Evolutionary conservation across 2,113 vertebrate species (phyloP).

Genomic region (Elanus axillaris): DNA sequence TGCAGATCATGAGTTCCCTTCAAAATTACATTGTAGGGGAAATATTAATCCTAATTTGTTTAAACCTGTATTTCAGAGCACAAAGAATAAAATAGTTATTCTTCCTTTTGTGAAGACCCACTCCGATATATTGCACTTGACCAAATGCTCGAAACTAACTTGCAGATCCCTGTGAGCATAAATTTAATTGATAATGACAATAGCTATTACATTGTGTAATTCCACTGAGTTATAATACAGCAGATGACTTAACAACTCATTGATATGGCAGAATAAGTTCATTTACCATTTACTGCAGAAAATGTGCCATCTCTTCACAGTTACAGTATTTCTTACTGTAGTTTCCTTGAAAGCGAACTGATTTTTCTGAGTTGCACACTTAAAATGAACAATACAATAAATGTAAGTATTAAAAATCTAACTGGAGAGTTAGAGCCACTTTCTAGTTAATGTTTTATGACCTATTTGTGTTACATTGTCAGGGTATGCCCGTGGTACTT

Average conservation of each 20-base stretch:
- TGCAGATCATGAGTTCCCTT: neutral
- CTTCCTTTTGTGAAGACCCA: neutral
- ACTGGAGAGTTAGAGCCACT: neutral
- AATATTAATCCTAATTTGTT: neutral
- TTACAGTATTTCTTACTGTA: neutral
- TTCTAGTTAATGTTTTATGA: neutral
- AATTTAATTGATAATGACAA: neutral
- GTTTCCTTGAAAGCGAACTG: neutral
- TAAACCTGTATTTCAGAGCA: neutral
- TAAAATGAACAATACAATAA: slow-evolving; percentile 7
- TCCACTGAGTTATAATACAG: neutral
- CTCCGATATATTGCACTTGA: neutral
- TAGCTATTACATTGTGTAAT: neutral
- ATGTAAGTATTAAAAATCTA: slow-evolving; percentile 17
- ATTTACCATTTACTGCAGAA: neutral
- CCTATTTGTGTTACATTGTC: neutral
- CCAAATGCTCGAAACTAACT: neutral
- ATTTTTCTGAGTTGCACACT: neutral
- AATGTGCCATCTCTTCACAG: neutral
- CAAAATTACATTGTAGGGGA: neutral
- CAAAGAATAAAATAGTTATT: neutral
- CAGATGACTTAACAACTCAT: neutral
- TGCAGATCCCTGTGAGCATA: neutral
- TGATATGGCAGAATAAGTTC: neutral
- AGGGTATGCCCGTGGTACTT: neutral